phyloP scores from a whole-genome alignment of 2,113 vertebrate species.

The Chauna torquata region DNA sequence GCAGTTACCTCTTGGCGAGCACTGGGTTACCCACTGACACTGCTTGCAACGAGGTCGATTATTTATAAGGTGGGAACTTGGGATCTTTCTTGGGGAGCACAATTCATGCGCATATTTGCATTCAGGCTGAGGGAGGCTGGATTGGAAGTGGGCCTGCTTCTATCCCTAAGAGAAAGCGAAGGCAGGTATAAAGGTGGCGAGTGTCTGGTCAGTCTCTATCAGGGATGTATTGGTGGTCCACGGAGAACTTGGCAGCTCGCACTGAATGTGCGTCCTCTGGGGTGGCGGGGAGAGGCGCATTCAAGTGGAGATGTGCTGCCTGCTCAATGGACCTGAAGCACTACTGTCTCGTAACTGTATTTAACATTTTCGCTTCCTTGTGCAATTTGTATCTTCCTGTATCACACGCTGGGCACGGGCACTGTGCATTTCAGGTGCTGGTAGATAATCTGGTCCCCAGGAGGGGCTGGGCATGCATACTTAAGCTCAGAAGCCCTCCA shows the following conservation, averaged over 20 bases:
- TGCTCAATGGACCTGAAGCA: not conserved
- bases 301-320: not conserved
- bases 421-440: not conserved
- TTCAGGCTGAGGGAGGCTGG: not conserved
- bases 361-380: not conserved
- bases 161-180: not conserved
- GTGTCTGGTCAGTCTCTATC: not conserved
- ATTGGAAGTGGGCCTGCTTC: not conserved
- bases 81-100: not conserved
- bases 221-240: not conserved
- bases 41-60: not conserved
- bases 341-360: not conserved
- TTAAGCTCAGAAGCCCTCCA: not conserved
- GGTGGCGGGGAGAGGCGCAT: not conserved
- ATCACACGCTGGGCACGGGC: rapidly evolving
- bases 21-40: not conserved
- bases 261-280: not conserved
- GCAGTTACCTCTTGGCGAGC: not conserved
- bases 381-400: not conserved
- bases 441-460: not conserved
- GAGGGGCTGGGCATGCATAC: not conserved
- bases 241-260: not conserved
- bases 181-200: not conserved
- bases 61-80: rapidly evolving
- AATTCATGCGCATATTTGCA: rapidly evolving